phyloP scores from a whole-genome alignment of 64 coral and sea anemone genomes.

The Montipora cactus region DNA sequence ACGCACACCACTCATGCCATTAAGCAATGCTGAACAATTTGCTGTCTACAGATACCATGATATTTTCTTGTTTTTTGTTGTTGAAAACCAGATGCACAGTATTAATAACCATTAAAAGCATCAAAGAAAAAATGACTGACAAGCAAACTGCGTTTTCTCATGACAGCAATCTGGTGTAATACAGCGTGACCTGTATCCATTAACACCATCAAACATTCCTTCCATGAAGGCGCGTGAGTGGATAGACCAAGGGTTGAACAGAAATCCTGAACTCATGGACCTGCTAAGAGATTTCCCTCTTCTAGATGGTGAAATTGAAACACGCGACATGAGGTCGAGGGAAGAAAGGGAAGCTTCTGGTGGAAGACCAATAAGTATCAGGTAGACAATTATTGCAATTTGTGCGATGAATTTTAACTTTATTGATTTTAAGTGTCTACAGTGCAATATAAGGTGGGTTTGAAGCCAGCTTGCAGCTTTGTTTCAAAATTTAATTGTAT shows the following conservation, averaged over 20 bases:
- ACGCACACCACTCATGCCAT: too few relatives aligned
- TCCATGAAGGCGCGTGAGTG: conserved; percentile 55
- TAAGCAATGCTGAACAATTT: too few relatives aligned
- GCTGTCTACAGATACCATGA: too few relatives aligned
- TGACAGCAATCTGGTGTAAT: conserved; percentile 35
- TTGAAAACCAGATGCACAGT: too few relatives aligned
- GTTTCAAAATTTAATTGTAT: too few relatives aligned
- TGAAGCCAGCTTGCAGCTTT: too few relatives aligned
- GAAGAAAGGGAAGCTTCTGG: conserved; percentile 4
- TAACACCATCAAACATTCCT: conserved; percentile 51
- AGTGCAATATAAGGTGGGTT: too few relatives aligned
- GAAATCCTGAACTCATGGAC: conserved; percentile 40
- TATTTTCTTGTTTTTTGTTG: too few relatives aligned
- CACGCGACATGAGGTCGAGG: conserved; percentile 33
- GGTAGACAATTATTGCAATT: neutral
- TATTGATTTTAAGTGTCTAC: too few relatives aligned
- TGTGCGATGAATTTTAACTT: too few relatives aligned
- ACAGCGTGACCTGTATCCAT: conserved; percentile 64
- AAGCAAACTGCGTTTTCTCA: neutral
- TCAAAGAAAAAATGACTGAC: neutral
- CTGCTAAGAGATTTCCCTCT: conserved; percentile 29
- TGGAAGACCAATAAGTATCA: neutral
- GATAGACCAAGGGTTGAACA: conserved; percentile 42
- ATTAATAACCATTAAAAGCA: neutral
- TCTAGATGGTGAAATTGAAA: conserved; percentile 32